Conservation (phyloP, 2,113 vertebrate genomes). For the Aspidoscelis tigris region DNA sequence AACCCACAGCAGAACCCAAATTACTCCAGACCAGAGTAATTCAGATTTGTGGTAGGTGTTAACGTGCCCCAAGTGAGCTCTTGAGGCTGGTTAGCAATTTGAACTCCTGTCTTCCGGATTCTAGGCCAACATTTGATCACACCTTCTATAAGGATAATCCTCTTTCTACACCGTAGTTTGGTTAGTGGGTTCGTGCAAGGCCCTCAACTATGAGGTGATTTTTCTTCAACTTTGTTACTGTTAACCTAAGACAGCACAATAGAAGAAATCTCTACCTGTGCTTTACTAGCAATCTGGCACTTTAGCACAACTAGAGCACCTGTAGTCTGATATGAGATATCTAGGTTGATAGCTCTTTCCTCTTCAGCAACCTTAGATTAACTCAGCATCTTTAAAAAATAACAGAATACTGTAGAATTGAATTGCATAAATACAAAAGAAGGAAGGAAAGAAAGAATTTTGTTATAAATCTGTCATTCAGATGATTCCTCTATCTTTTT, state of each 20-base stretch:
- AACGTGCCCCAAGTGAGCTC: too few species aligned
- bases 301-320: neutral
- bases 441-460: neutral
- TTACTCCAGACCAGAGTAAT: too few species aligned
- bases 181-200: neutral
- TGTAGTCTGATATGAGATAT: neutral
- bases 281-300: neutral
- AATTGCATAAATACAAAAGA: constrained; percentile 16
- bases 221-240: neutral
- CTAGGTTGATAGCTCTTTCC: neutral
- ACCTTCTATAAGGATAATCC: too few species aligned
- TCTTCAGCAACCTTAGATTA: constrained; percentile 8
- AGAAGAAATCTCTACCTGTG: neutral
- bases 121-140: too few species aligned
- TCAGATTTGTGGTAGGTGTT: too few species aligned
- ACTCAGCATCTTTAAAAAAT: constrained; percentile 27
- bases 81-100: too few species aligned
- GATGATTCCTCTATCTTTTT: neutral
- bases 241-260: neutral
- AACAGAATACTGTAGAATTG: neutral
- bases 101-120: too few species aligned
- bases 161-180: too few species aligned
- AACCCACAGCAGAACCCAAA: too few species aligned
- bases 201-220: too few species aligned
- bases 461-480: constrained; percentile 18